Conservation (phyloP, 2,797 vertebrate genomes). For the Percopsis omiscomaycus region DNA sequence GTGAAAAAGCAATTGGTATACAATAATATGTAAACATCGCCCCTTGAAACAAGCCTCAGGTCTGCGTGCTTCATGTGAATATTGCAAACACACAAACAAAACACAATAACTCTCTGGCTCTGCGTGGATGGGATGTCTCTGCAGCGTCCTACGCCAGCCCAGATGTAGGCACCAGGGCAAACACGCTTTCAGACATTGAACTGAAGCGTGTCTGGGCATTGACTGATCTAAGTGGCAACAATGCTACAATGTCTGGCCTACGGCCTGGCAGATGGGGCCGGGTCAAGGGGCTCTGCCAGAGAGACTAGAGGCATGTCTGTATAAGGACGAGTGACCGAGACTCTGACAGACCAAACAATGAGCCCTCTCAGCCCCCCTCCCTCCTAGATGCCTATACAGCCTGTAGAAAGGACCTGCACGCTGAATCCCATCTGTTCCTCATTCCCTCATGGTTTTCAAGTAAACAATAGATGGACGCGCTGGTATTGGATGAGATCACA, state of each 20-base stretch:
- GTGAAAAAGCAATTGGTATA: background rate
- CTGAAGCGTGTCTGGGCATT: constrained; percentile 57
- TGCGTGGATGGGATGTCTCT: constrained; percentile 35
- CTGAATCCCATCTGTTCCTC: constrained; percentile 75
- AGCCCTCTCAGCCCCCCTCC: constrained; percentile 41
- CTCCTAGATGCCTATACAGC: constrained; percentile 62
- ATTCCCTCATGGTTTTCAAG: constrained; percentile 57
- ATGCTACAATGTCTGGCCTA: constrained; percentile 39
- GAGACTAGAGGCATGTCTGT: constrained; percentile 31
- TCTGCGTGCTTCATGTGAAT: background rate
- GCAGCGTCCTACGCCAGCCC: constrained; percentile 17
- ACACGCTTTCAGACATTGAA: constrained; percentile 30
- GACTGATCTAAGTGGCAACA: constrained; percentile 50
- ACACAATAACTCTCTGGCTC: constrained; percentile 17
- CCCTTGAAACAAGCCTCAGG: background rate
- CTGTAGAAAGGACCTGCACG: constrained; percentile 58
- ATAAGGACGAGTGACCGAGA: constrained; percentile 35
- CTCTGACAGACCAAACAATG: constrained; percentile 65
- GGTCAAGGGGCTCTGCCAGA: constrained; percentile 45
- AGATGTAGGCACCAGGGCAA: constrained; percentile 29
- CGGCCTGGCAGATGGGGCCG: constrained; percentile 65
- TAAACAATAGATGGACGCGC: constrained; percentile 49
- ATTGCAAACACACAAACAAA: constrained; percentile 12
- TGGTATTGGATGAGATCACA: constrained; percentile 12
- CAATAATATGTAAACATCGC: background rate